Evolutionary conservation across 2,113 vertebrate genomes (phyloP).

Genomic region (Colossoma macropomum): DNA sequence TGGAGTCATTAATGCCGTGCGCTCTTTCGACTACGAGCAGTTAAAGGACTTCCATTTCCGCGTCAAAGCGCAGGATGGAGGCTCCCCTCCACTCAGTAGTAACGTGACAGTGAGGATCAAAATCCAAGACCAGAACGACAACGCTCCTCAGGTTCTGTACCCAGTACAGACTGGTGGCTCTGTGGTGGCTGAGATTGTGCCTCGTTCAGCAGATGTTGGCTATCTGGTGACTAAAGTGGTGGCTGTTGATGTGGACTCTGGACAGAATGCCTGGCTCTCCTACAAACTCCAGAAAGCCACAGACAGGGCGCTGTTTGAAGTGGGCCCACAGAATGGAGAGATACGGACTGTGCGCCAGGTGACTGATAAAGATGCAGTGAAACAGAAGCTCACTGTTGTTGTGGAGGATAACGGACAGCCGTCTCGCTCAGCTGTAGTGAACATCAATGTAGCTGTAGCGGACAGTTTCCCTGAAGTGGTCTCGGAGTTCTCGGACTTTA

Average conservation of each 20-base stretch:
- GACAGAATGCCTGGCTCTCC: conserved; percentile 55
- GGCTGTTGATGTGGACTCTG: conserved; percentile 57
- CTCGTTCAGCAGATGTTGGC: conserved; percentile 54
- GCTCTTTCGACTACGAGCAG: too few species aligned
- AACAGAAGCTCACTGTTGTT: conserved; percentile 56
- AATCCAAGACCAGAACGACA: conserved; percentile 40
- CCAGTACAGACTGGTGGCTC: conserved; percentile 35
- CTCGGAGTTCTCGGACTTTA: conserved; percentile 41
- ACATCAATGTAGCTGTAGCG: conserved; percentile 46
- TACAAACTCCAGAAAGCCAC: conserved; percentile 52
- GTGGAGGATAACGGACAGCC: conserved; percentile 56
- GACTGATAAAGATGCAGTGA: conserved; percentile 56
- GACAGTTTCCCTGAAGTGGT: conserved; percentile 51
- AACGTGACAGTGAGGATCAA: too few species aligned
- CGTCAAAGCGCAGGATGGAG: too few species aligned
- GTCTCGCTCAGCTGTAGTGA: conserved; percentile 52
- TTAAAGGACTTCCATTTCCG: too few species aligned
- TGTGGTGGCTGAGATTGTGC: not conserved
- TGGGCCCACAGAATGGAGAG: conserved; percentile 54
- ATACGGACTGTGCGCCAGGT: conserved; percentile 50
- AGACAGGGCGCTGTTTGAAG: conserved; percentile 56
- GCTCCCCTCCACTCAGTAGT: too few species aligned
- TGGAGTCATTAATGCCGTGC: too few species aligned
- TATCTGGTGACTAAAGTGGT: conserved; percentile 56
- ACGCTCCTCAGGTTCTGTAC: conserved; percentile 44